Evolutionary conservation across 2,888 invertebrate genomes (phyloP).

Genomic region (Perithous albicinctus): DNA sequence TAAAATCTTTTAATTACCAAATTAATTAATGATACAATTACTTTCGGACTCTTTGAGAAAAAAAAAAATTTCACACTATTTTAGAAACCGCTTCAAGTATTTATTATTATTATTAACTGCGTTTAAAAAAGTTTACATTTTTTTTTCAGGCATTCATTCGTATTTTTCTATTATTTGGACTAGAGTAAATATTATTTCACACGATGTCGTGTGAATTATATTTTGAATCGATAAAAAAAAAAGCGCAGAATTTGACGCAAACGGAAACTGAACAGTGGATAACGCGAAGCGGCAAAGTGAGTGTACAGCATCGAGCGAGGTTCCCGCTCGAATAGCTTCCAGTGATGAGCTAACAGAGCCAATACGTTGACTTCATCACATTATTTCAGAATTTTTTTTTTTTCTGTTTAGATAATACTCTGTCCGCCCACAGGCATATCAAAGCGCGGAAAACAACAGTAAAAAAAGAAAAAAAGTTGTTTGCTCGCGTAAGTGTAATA

Average conservation of each 20-base stretch:
- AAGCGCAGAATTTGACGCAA: neutral
- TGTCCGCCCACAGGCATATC: slow-evolving; percentile 36
- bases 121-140: too few species aligned
- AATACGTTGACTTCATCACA: slow-evolving; percentile 33
- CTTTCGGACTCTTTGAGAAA: too few species aligned
- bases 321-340: slow-evolving; percentile 34
- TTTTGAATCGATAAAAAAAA: neutral
- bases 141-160: neutral
- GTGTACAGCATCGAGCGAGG: slow-evolving; percentile 16
- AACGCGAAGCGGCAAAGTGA: slow-evolving; percentile 5
- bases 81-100: too few species aligned
- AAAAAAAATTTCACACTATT: too few species aligned
- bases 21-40: too few species aligned
- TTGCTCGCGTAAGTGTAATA: slow-evolving; percentile 53
- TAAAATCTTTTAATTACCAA: too few species aligned
- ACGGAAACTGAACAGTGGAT: neutral
- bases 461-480: slow-evolving; percentile 36
- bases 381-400: slow-evolving; percentile 39
- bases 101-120: neutral
- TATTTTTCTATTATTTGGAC: neutral
- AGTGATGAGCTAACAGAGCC: slow-evolving; percentile 10
- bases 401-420: slow-evolving; percentile 41
- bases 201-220: neutral
- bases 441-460: too few species aligned
- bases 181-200: slow-evolving; percentile 21